Percentiles rank a stretch among this genome's conserved stretches.
Evolutionary conservation across 2,797 vertebrate species (phyloP).

Genomic region (Coendou prehensilis): DNA sequence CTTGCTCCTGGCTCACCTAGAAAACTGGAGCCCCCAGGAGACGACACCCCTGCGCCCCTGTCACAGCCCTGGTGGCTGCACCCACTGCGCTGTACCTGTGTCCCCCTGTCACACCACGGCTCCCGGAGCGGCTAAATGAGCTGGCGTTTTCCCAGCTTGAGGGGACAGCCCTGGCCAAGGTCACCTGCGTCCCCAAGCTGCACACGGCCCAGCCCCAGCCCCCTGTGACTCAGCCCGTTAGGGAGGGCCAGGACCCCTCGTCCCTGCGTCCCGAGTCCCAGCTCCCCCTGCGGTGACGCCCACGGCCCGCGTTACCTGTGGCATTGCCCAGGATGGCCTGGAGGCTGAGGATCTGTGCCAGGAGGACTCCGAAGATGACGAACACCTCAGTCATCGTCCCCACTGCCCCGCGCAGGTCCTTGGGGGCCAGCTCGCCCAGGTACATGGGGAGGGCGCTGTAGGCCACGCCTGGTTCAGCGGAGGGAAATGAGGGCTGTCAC

Average conservation of each 20-base stretch:
- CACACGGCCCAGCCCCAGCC: not conserved
- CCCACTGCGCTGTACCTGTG: rapidly evolving
- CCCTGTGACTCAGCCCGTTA: not conserved
- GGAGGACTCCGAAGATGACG: conserved; percentile 93
- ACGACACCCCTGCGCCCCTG: rapidly evolving
- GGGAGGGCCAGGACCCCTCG: rapidly evolving
- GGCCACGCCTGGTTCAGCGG: conserved; percentile 90
- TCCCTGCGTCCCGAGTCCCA: rapidly evolving
- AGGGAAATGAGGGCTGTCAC: rapidly evolving
- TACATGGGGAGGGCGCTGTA: conserved; percentile 96
- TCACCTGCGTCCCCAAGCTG: too few species aligned
- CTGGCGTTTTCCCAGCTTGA: not conserved
- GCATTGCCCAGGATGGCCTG: conserved; percentile 91
- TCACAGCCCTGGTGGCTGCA: rapidly evolving
- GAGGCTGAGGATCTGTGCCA: conserved; percentile 94
- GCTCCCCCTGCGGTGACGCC: rapidly evolving
- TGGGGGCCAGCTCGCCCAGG: conserved; percentile 92
- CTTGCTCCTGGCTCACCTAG: not conserved
- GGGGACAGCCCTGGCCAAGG: not conserved
- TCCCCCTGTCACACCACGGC: rapidly evolving
- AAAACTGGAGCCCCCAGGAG: not conserved
- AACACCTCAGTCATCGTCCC: conserved; percentile 94
- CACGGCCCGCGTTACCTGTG: conserved; percentile 86
- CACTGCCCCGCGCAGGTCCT: conserved; percentile 91
- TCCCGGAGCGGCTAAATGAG: rapidly evolving